Base-by-base conservation (phyloP, 1,140 invertebrate genomes). In the Theocolax elegans region DNA sequence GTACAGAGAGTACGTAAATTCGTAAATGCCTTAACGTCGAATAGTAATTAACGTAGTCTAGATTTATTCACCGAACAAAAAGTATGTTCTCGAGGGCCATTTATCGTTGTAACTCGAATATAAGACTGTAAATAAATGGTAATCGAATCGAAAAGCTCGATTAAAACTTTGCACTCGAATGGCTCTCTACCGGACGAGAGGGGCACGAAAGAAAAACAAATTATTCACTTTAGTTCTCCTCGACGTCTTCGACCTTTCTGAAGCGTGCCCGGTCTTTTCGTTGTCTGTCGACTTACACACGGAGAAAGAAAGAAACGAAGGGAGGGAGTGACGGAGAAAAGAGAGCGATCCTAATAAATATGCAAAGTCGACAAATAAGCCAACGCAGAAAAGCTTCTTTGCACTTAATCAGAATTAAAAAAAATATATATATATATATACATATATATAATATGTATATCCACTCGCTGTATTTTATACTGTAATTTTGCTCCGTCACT, bases 261-360 rank as follows among this genome's bases (percentile, higher is more conserved):
- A 76, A 79, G 35, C 31, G 67, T 71, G 72, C 72, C 67, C 51
- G 73, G 67, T 58, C 54, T 49, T 54, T 79, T 81, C 71, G 71
- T 71, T 78, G 74, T 69, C 70, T 74, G 44, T 46, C 58, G 67
- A 75, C 76, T 80, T 78, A 76, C n/a, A n/a, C n/a, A n/a, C n/a
- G n/a, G n/a, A n/a, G n/a, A n/a, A n/a, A n/a, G n/a, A n/a, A n/a
- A n/a, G n/a, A n/a, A n/a, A n/a, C n/a, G n/a, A n/a, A n/a, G n/a
- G n/a, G n/a, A n/a, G n/a, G n/a, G n/a, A n/a, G n/a, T n/a, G n/a
- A n/a, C n/a, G n/a, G n/a, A n/a, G n/a, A n/a, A n/a, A n/a, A n/a
- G n/a, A 72, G 72, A 64, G 71, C 12, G 35, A 76, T 74, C 49
- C 77, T 83, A 75, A 83, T 83, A 83, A 83, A 84, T 83, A 83